Conservation (phyloP, 2,888 invertebrate genomes). For the Monoplex corrugatus region DNA sequence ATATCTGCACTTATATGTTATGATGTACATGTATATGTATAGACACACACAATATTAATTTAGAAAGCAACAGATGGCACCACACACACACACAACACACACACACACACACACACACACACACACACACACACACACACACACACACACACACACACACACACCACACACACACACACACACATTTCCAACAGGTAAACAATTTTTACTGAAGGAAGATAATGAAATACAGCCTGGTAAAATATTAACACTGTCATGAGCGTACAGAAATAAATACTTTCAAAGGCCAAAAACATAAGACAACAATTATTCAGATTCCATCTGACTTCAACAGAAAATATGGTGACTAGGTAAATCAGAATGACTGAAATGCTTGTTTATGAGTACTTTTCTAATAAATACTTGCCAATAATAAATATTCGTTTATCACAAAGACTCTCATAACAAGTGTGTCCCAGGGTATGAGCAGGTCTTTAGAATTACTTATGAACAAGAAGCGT, state of each 20-base stretch:
- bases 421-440: too few relatives aligned
- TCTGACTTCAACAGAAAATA: neutral
- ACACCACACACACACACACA: neutral
- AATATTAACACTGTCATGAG: neutral
- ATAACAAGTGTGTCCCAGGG: too few relatives aligned
- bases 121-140: slow-evolving; percentile 1
- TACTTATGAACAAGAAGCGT: too few relatives aligned
- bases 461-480: too few relatives aligned
- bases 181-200: neutral
- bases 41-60: neutral
- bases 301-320: neutral
- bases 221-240: neutral
- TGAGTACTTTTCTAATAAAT: too few relatives aligned
- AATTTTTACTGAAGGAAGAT: slow-evolving; percentile 8
- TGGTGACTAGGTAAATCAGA: too few relatives aligned
- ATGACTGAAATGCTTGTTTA: too few relatives aligned
- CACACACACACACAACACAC: neutral
- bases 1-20: too few relatives aligned
- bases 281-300: neutral
- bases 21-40: neutral
- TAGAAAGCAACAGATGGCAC: too few relatives aligned
- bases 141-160: neutral
- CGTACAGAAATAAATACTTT: neutral
- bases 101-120: neutral
- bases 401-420: too few relatives aligned